Percentiles rank a stretch among this genome's conserved stretches.
phyloP scores from a whole-genome alignment of 2,113 vertebrate species.

The Lamprotornis superbus region DNA sequence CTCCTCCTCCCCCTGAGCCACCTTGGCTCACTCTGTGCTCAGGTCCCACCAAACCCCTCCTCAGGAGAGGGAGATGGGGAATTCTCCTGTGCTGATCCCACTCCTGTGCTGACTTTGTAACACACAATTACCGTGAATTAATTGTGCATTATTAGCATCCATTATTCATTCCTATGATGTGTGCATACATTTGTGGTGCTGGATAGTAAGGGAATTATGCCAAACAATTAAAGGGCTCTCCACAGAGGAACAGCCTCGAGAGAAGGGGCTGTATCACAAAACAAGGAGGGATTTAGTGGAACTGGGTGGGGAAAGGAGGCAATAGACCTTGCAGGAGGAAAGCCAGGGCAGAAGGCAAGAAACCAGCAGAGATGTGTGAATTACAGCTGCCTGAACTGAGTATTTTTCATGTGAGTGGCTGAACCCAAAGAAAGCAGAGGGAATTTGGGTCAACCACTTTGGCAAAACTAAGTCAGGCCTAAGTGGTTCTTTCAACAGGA shows the following conservation, averaged over 20 bases:
- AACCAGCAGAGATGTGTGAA: neutral
- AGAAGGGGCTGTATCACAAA: neutral
- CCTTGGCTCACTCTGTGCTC: neutral
- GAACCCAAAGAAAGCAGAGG: neutral
- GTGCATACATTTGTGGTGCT: neutral
- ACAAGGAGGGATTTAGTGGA: neutral
- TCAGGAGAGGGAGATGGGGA: neutral
- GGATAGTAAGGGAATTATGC: neutral
- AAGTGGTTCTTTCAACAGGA: neutral
- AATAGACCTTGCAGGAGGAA: neutral
- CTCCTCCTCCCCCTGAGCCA: neutral
- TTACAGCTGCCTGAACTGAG: neutral
- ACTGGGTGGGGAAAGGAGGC: neutral
- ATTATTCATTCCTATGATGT: neutral
- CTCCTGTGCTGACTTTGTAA: neutral
- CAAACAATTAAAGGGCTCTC: neutral
- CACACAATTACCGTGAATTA: neutral
- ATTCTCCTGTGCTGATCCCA: neutral
- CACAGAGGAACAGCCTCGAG: neutral
- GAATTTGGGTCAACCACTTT: neutral
- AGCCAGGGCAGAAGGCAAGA: neutral
- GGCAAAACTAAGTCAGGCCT: neutral
- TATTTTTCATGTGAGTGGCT: neutral
- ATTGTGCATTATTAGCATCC: slow-evolving; percentile 11
- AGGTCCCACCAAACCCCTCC: neutral